phyloP scores from a whole-genome alignment of 2,113 vertebrate genomes.

The Anser brachyrhynchus region DNA sequence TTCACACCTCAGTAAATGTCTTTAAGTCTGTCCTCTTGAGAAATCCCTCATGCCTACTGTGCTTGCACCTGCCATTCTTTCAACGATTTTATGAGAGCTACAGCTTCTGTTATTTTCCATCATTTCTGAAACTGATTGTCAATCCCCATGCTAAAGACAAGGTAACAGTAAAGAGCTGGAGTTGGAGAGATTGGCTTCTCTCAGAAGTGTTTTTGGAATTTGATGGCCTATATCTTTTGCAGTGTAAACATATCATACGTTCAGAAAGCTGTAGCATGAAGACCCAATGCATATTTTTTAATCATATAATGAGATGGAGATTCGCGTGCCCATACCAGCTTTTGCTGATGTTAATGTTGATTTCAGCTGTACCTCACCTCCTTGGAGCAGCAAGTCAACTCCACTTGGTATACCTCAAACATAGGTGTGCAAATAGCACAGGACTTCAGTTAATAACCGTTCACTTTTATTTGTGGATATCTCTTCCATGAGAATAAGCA shows the following conservation, averaged over 20 bases:
- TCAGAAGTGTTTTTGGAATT: neutral
- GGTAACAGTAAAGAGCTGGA: too few species aligned
- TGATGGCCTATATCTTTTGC: neutral
- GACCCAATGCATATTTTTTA: neutral
- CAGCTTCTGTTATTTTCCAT: neutral
- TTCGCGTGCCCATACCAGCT: neutral
- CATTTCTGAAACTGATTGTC: neutral
- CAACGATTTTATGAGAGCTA: neutral
- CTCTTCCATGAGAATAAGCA: neutral
- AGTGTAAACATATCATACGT: neutral
- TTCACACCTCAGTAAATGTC: neutral
- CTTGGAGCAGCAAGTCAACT: neutral
- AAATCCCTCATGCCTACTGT: neutral
- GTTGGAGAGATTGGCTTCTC: accelerated
- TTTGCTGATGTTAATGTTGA: neutral
- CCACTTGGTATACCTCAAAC: neutral
- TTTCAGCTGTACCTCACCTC: neutral
- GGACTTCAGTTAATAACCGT: neutral
- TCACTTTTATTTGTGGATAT: neutral
- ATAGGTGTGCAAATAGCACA: neutral
- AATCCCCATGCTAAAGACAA: accelerated
- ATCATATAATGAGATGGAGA: neutral
- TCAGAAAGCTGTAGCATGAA: neutral
- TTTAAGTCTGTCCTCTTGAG: neutral
- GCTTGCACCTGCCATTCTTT: accelerated